Conservation (phyloP, 2,797 vertebrate species). For the Microchirus variegatus region DNA sequence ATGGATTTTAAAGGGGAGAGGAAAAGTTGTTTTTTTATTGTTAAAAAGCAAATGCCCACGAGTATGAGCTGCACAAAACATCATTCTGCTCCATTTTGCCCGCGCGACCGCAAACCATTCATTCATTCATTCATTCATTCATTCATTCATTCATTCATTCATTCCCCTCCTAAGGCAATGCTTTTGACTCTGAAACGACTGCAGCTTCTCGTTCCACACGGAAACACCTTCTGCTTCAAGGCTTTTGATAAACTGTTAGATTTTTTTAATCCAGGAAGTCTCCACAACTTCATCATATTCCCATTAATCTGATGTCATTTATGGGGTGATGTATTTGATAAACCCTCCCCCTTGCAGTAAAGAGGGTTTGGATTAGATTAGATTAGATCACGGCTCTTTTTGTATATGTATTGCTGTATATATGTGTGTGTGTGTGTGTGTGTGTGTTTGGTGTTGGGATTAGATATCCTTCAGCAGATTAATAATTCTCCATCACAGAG, state of each 20-base stretch:
- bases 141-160: no score
- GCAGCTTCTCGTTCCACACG: not conserved
- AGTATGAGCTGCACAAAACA: no score
- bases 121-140: no score
- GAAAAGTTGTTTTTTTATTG: no score
- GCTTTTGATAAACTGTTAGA: conserved; percentile 8
- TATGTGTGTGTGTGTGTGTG: conserved; percentile 20
- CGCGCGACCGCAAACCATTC: no score
- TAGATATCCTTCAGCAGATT: conserved; percentile 11
- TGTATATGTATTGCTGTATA: conserved; percentile 22
- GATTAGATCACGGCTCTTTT: conserved; percentile 56
- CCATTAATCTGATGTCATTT: conserved; percentile 49
- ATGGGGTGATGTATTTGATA: conserved; percentile 56
- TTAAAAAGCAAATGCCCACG: no score
- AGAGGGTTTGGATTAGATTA: conserved; percentile 55
- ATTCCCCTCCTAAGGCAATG: no score
- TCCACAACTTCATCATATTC: conserved; percentile 5
- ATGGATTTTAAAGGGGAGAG: no score
- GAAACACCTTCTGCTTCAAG: conserved; percentile 14
- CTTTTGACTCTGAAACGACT: no score
- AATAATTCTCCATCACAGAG: conserved; percentile 5
- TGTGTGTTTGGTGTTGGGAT: conserved; percentile 29
- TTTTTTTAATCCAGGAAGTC: conserved; percentile 45
- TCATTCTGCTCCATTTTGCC: no score
- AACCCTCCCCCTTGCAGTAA: conserved; percentile 8